Base-by-base conservation (phyloP, 2,113 vertebrate species). In the Phylloscopus trochilus region DNA sequence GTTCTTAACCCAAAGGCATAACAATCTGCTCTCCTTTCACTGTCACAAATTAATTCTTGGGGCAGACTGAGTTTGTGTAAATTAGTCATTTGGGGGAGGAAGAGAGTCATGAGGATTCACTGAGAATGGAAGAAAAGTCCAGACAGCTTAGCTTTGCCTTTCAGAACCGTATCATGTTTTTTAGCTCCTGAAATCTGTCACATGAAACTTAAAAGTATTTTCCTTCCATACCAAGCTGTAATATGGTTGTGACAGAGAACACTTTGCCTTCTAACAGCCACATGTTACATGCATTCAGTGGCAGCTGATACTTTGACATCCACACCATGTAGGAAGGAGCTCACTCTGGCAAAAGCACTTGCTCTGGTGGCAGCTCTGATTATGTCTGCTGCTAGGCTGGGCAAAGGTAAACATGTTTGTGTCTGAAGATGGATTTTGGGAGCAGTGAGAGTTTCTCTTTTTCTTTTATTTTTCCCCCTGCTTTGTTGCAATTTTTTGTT, bases 401-500 rank as follows among this genome's bases (percentile, higher is more conserved):
- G 31, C 39, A 74, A 64, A 60, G 10, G 10, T 49, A 43, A 78
- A 67, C 7, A 47, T 5, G 2, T 63, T 81, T 59, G 19, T 67
- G 27, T 14, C 52, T 75, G 31, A 74, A 37, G 52, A 85, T 20
- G 28, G 13, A 15, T 10, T 79, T 77, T 53, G 30, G 52, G 7
- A 72, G 16, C 9, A 78, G 27, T 70, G 23, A 78, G 47, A 21
- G 3, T 35, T 60, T 8, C 8, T 20, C 35, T 72, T 44, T 21
- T 37, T 19, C 20, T 6, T 5, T 2, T 23, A 0, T 2, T 37
- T 70, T 24, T 15, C 2, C 11, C 21, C 21, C n/a, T 24, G 3
- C 10, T 86, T 88, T 76, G 2, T 83, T 70, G n/a, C 7, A 85
- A 77, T n/a, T n/a, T n/a, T n/a, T n/a, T n/a, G n/a, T n/a, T n/a